These are phyloP conservation scores for Dipus sagitta DNA, from an alignment of 2,797 vertebrate species.

Conservation along the genomic window DNA sequence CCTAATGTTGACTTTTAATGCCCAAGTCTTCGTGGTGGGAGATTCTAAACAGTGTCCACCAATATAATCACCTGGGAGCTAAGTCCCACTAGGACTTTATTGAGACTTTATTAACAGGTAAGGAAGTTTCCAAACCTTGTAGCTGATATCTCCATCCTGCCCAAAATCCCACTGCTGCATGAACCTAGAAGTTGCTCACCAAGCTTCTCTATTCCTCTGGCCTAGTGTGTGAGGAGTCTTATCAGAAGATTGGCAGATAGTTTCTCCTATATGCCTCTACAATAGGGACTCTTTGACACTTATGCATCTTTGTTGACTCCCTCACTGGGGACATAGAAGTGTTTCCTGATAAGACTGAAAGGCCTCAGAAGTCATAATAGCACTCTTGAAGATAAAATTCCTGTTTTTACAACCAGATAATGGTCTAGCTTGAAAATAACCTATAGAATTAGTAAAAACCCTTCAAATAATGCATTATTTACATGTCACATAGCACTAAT, in stretches of 20 bases:
- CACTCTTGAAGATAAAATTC: not conserved
- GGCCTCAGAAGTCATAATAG: not conserved
- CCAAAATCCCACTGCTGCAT: not conserved
- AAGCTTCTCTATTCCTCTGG: not conserved
- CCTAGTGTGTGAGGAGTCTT: not conserved
- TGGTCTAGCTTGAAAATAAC: not conserved
- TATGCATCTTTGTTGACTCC: not conserved
- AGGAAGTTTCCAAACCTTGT: not conserved
- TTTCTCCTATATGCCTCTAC: not conserved
- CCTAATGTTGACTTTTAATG: too few species aligned
- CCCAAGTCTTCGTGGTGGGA: too few species aligned
- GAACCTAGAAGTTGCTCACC: not conserved
- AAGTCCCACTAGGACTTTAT: not conserved
- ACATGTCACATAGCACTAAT: not conserved
- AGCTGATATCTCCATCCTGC: not conserved
- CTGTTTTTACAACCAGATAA: not conserved
- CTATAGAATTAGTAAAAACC: not conserved
- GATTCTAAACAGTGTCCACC: not conserved
- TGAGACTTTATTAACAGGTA: not conserved
- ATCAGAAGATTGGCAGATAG: not conserved
- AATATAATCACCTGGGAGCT: not conserved
- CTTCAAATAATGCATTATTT: not conserved
- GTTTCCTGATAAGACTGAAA: not conserved
- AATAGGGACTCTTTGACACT: not conserved
- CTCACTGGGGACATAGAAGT: not conserved